Base-by-base conservation (phyloP, 2,888 invertebrate species). In the Unio delphinus region DNA sequence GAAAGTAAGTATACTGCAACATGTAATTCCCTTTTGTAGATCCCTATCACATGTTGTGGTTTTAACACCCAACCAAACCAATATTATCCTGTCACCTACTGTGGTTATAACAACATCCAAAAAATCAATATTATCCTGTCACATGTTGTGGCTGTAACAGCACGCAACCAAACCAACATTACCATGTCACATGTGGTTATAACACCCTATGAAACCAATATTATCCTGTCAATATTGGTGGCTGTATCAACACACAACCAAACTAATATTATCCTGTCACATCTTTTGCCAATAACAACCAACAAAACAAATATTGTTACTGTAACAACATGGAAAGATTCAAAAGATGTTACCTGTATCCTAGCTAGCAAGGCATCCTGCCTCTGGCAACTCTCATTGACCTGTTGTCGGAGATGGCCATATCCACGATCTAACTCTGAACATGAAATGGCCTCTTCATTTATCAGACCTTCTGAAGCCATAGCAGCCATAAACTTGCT, bases 321-420 rank as follows among this genome's bases (percentile, higher is more conserved):
- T 23, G 23, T 23, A 23, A 23, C 23, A 23, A 23, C 23, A 23
- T 23, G 23, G 15, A 57, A 20, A 64, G 68, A 15, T 63, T 26
- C 61, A 20, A n/a, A 5, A 23, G 64, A 15, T 18, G 68, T 45
- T 74, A 89, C 89, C 86, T 89, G 88, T 63, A 90, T 84, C 57
- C 83, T 78, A 7, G 83, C 83, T 70, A 90, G 74, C 1, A 89
- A 65, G 30, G 73, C 74, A 26, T 90, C 89, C 78, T 90, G 90
- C 69, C 83, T 78, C 64, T 83, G 81, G 55, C 94, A 91, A 87
- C 94, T 95, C 67, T 95, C 95, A 68, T 93, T 92, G 17, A 95
- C 95, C 91, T 94, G 94, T 74, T 93, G 93, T 89, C 95, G 94
- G 72, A 97, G 91, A 18, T 95, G 94, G 30, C 94, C 94, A 83